Conservation (phyloP, 2,113 vertebrate genomes). For the Cyanistes caeruleus region DNA sequence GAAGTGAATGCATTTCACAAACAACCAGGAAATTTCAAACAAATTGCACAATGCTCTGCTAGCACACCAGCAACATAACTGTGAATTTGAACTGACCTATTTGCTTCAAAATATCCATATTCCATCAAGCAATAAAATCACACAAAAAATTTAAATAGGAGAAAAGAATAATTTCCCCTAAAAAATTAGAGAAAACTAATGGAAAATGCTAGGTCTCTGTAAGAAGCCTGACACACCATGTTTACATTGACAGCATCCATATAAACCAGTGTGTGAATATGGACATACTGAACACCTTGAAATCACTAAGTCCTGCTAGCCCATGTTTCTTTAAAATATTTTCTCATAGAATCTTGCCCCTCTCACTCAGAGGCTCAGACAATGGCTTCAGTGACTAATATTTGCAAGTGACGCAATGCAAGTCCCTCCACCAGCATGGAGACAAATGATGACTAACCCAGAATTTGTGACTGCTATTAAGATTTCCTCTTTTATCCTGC, state of each 20-base stretch:
- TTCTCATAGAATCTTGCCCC: neutral
- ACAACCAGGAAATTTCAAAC: neutral
- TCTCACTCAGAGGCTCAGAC: neutral
- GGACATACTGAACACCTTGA: neutral
- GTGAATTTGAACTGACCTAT: neutral
- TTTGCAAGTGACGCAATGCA: constrained; percentile 3
- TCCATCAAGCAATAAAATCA: neutral
- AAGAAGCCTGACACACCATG: neutral
- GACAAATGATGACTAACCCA: constrained; percentile 48
- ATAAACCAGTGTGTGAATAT: neutral
- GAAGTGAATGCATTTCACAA: neutral
- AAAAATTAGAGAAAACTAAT: neutral
- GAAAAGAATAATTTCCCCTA: neutral
- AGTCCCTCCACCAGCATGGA: neutral
- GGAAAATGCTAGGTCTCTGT: neutral
- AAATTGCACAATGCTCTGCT: neutral
- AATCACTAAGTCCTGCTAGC: neutral
- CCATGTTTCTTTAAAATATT: neutral
- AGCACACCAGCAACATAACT: neutral
- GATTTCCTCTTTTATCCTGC: neutral
- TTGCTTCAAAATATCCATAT: neutral
- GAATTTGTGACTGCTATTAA: constrained; percentile 23
- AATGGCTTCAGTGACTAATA: neutral
- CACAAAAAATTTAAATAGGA: neutral
- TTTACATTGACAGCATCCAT: neutral